phyloP scores from a whole-genome alignment of 2,797 vertebrate species.

The Spheniscus humboldti region DNA sequence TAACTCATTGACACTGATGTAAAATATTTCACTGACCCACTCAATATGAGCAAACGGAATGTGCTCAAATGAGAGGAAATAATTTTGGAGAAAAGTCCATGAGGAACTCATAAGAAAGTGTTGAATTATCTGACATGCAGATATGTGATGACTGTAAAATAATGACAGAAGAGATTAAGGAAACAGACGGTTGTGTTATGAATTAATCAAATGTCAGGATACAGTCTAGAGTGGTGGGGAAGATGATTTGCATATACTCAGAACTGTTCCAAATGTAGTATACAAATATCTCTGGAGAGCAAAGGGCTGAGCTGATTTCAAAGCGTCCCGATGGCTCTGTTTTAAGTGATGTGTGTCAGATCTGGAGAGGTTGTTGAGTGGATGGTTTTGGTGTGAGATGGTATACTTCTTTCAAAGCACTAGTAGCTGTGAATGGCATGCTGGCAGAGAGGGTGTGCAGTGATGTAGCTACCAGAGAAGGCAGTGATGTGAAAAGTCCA shows the following conservation, averaged over 20 bases:
- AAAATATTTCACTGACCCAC: background rate
- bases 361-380: background rate
- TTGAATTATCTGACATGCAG: background rate
- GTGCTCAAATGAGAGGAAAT: background rate
- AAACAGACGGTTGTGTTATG: background rate
- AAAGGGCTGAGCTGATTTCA: background rate
- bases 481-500: background rate
- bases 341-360: background rate
- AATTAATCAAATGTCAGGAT: constrained; percentile 7
- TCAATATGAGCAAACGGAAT: background rate
- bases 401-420: background rate
- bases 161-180: background rate
- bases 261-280: background rate
- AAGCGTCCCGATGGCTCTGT: rapidly evolving
- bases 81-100: background rate
- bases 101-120: background rate
- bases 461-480: background rate
- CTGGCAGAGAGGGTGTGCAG: background rate
- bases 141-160: background rate
- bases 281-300: background rate
- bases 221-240: background rate
- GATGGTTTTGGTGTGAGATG: background rate
- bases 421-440: background rate
- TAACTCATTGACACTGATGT: background rate
- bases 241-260: background rate